Evolutionary conservation across 2,888 invertebrate genomes (phyloP), one percentile per base, ranked within the genome.

Genomic region (Dryadula phaetusa): DNA sequence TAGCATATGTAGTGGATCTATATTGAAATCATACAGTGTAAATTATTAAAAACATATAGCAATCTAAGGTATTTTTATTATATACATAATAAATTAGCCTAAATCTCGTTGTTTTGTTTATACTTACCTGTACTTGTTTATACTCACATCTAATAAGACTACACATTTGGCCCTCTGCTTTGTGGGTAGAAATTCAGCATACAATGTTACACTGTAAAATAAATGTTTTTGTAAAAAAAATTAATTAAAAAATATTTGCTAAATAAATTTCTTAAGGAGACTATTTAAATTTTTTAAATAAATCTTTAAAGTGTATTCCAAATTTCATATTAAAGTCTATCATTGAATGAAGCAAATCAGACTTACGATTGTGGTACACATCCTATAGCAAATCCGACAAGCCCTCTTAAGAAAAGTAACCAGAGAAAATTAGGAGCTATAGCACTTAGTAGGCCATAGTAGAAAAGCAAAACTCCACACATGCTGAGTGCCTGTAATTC

Each of bases 281-380:
- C n/a, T n/a, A n/a, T n/a, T n/a, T n/a, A n/a, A n/a, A n/a, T 22
- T 18, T 25, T 28, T 28, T 28, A 16, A 14, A n/a, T n/a, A 2
- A 28, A n/a, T n/a, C 2, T 18, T 6, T n/a, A 49, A 12, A 28
- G n/a, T 6, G 6, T 6, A 49, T 25, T 25, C 14, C 14, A 25
- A 25, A 52, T 4, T 16, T 8, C 16, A 28, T 8, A 4, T 8
- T 0, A 49, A 25, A 7, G 7, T 25, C 7, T 25, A 8, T 25
- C 14, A 20, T n/a, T 28, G 3, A 16, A 16, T 7, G 1, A 32
- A 20, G 10, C 14, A 37, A n/a, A 40, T 7, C 14, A 25, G 22
- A 95, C 97, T 96, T 94, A 98, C 98, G 98, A 98, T 90, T 99
- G 99, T 63, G 99, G 98, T 42, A 98, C 98, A 83, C 99, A 98